These are phyloP conservation scores for Scaptodrosophila latifasciaeformis DNA, from an alignment of 2,888 invertebrate genomes.

Conservation along the genomic window DNA sequence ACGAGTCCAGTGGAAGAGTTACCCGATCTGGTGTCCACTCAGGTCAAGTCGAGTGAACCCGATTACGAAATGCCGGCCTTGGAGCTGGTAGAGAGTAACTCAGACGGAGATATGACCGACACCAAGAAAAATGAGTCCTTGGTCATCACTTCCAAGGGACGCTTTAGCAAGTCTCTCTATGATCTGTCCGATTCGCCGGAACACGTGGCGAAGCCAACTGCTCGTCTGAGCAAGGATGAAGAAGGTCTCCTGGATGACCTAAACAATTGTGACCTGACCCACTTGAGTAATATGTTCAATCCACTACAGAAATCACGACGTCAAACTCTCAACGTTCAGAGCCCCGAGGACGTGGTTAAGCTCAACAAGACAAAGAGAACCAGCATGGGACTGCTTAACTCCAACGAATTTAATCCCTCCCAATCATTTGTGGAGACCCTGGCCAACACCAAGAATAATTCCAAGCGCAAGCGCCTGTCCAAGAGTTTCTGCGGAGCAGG, in stretches of 20 bases:
- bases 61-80: neutral
- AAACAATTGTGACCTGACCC: slow-evolving; percentile 39
- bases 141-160: no score
- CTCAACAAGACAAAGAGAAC: slow-evolving; percentile 37
- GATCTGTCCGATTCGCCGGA: no score
- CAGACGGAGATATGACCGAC: slow-evolving; percentile 1
- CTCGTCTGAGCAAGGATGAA: slow-evolving; percentile 23
- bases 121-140: neutral
- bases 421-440: slow-evolving; percentile 67
- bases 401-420: slow-evolving; percentile 52
- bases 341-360: slow-evolving; percentile 22
- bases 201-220: no score
- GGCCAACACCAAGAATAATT: slow-evolving; percentile 25
- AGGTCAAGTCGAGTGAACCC: slow-evolving; percentile 3
- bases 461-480: slow-evolving; percentile 59
- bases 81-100: slow-evolving; percentile 5
- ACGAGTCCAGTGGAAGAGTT: neutral
- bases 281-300: slow-evolving; percentile 52
- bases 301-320: slow-evolving; percentile 59
- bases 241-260: slow-evolving; percentile 45
- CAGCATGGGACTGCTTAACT: slow-evolving; percentile 29
- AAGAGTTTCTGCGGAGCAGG: slow-evolving; percentile 61
- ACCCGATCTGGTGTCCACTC: slow-evolving; percentile 2
- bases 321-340: slow-evolving; percentile 49
- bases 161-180: no score